Evolutionary conservation across 2,888 invertebrate species (phyloP).

Genomic region (Phymatocera aterrima): DNA sequence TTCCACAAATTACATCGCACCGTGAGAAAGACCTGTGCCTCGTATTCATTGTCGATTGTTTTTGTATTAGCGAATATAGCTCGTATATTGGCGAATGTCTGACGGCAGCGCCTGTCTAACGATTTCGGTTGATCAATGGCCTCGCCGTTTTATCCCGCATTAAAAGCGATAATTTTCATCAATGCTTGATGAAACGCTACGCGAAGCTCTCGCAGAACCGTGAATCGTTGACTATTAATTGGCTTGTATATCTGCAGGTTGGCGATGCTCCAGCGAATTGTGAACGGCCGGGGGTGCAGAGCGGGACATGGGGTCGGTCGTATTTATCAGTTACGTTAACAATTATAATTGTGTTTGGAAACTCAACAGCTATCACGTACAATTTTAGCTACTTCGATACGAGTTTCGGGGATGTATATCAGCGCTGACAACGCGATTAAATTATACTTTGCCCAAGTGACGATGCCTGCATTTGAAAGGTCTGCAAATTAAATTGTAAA

Average conservation of each 20-base stretch:
- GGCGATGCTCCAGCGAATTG: conserved; percentile 35
- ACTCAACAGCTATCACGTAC: conserved; percentile 10
- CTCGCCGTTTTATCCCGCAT: conserved; percentile 57
- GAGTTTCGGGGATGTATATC: background rate
- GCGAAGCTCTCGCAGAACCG: background rate
- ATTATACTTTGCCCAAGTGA: background rate
- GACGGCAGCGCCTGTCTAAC: conserved; percentile 36
- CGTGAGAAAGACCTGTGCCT: background rate
- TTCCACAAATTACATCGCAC: background rate
- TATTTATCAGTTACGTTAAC: conserved; percentile 14
- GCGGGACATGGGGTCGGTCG: conserved; percentile 7
- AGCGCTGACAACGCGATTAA: background rate
- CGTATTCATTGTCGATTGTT: background rate
- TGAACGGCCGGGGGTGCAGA: conserved; percentile 20
- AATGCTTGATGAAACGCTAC: conserved; percentile 58
- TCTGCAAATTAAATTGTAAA: background rate
- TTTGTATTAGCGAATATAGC: conserved; percentile 7
- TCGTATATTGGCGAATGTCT: conserved; percentile 11
- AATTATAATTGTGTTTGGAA: conserved; percentile 23
- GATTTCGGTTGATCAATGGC: conserved; percentile 32
- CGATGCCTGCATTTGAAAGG: background rate
- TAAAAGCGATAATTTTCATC: conserved; percentile 70
- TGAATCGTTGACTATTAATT: conserved; percentile 40
- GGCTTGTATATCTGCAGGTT: conserved; percentile 16
- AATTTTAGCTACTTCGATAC: background rate